These are phyloP conservation scores for Cryptomyrus ogoouensis DNA, from an alignment of 2,113 vertebrate species.

Conservation along the genomic window DNA sequence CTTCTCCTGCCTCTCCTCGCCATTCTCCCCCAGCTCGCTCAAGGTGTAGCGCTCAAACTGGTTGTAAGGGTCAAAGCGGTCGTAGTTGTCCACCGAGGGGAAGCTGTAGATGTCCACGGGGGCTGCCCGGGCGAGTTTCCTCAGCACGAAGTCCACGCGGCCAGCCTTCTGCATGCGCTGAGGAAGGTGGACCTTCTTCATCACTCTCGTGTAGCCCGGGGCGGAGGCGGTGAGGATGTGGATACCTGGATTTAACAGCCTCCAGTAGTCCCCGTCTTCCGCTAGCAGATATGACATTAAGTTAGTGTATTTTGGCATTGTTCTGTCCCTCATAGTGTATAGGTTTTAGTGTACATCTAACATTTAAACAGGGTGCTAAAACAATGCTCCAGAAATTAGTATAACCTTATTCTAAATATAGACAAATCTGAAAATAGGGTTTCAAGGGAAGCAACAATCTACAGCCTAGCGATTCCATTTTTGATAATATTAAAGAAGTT, in stretches of 20 bases:
- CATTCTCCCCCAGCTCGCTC: conserved; percentile 32
- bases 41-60: conserved; percentile 60
- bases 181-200: conserved; percentile 79
- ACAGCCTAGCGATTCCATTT: neutral
- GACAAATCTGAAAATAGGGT: neutral
- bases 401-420: neutral
- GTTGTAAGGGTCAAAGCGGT: conserved; percentile 64
- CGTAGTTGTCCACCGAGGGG: conserved; percentile 49
- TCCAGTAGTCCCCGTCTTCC: conserved; percentile 88
- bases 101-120: conserved; percentile 56
- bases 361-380: neutral
- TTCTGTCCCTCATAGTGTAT: neutral
- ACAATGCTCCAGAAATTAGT: neutral
- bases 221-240: conserved; percentile 78
- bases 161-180: conserved; percentile 67
- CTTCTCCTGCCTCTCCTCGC: conserved; percentile 63
- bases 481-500: neutral
- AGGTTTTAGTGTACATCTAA: neutral
- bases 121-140: conserved; percentile 58
- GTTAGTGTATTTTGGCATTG: neutral
- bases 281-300: conserved; percentile 50
- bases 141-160: conserved; percentile 78
- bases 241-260: conserved; percentile 76
- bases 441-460: neutral
- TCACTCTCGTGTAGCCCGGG: conserved; percentile 71